Percentiles rank a stretch among this genome's conserved stretches.
These are phyloP conservation scores for Parascotia fuliginaria DNA, from an alignment of 2,888 invertebrate genomes.

Conservation along the genomic window DNA sequence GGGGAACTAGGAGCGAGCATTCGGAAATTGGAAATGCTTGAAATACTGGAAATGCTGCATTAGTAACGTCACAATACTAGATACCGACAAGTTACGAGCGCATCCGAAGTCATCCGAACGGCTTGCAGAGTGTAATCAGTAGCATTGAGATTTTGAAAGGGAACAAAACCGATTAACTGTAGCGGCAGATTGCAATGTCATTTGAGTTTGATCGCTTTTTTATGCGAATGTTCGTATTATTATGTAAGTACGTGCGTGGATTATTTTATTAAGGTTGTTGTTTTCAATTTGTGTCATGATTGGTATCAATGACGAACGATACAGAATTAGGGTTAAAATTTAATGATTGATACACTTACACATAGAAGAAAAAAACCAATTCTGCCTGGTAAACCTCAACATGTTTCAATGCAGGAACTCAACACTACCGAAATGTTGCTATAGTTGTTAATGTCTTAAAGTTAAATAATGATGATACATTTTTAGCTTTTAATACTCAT, in stretches of 20 bases:
- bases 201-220: slow-evolving; percentile 42
- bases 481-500: too few relatives aligned
- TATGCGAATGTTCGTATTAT: slow-evolving; percentile 33
- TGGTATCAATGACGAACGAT: too few relatives aligned
- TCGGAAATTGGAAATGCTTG: slow-evolving; percentile 83
- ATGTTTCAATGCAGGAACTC: too few relatives aligned
- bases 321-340: too few relatives aligned
- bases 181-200: slow-evolving; percentile 43
- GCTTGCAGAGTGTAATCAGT: slow-evolving; percentile 34
- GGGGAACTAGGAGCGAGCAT: slow-evolving; percentile 49
- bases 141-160: slow-evolving; percentile 38
- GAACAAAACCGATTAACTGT: slow-evolving; percentile 50
- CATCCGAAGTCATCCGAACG: slow-evolving; percentile 53
- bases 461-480: too few relatives aligned
- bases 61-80: slow-evolving; percentile 59
- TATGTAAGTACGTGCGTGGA: slow-evolving; percentile 7
- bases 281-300: background rate
- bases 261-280: background rate
- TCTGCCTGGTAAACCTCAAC: too few relatives aligned
- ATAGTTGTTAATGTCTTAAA: too few relatives aligned
- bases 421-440: too few relatives aligned
- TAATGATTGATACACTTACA: too few relatives aligned
- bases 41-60: slow-evolving; percentile 77
- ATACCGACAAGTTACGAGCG: slow-evolving; percentile 73
- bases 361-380: too few relatives aligned